These are phyloP conservation scores for Tapera naevia DNA, from an alignment of 2,797 vertebrate genomes.

Conservation along the genomic window DNA sequence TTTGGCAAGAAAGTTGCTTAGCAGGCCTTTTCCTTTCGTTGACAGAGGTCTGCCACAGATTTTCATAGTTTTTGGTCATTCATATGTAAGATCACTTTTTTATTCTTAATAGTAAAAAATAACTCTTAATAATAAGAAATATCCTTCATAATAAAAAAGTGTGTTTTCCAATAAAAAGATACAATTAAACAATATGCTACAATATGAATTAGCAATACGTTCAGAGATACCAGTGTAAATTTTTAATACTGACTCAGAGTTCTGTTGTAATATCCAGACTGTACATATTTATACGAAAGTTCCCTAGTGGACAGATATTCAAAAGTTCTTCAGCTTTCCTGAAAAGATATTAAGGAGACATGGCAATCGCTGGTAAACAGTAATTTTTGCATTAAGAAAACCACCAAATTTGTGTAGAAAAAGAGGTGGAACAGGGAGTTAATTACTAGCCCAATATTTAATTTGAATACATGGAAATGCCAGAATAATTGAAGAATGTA, in stretches of 20 bases:
- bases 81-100: background rate
- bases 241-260: background rate
- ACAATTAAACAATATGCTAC: background rate
- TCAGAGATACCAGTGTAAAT: background rate
- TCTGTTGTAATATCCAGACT: background rate
- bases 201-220: background rate
- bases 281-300: background rate
- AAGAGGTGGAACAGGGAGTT: background rate
- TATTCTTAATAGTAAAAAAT: background rate
- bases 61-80: background rate
- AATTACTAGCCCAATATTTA: background rate
- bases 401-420: background rate
- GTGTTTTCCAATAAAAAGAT: background rate
- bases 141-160: background rate
- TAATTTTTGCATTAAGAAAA: background rate
- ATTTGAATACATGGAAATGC: background rate
- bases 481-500: background rate
- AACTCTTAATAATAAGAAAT: background rate
- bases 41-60: background rate
- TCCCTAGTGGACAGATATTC: background rate
- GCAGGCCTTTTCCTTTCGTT: background rate
- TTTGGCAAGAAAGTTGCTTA: background rate
- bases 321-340: background rate
- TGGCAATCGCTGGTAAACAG: background rate
- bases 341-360: background rate